phyloP scores from a whole-genome alignment of 2,888 invertebrate species.

The Plagiodera versicolora region DNA sequence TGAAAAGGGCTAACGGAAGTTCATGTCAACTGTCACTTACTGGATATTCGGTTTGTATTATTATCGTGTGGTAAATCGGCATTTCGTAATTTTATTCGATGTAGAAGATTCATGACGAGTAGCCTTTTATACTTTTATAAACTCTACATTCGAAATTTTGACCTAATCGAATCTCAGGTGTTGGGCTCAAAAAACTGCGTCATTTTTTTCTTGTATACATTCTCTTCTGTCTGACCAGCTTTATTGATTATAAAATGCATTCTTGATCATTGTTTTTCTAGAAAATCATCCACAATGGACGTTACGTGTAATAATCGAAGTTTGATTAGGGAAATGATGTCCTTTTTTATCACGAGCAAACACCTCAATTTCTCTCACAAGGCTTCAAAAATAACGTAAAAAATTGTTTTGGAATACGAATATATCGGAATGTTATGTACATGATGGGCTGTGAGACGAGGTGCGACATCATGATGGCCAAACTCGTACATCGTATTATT shows the following conservation, averaged over 20 bases:
- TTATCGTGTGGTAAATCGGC: conserved; percentile 19
- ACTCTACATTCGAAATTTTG: too few relatives aligned
- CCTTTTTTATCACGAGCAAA: too few relatives aligned
- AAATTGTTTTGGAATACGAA: conserved; percentile 18
- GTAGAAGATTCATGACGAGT: conserved; percentile 16
- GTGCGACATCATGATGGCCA: conserved; percentile 26
- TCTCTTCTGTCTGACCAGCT: neutral
- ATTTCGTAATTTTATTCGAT: conserved; percentile 22
- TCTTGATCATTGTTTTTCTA: too few relatives aligned
- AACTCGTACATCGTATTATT: conserved; percentile 23
- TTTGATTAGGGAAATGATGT: too few relatives aligned
- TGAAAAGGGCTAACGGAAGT: conserved; percentile 6
- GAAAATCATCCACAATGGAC: too few relatives aligned
- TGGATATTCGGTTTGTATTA: conserved; percentile 12
- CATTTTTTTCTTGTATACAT: too few relatives aligned
- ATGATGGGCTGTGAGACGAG: conserved; percentile 38
- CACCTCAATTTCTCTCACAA: too few relatives aligned
- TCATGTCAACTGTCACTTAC: conserved; percentile 3
- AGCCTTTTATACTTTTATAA: conserved; percentile 44
- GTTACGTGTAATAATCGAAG: too few relatives aligned
- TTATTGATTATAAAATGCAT: too few relatives aligned
- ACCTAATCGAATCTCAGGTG: too few relatives aligned
- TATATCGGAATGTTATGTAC: conserved; percentile 34
- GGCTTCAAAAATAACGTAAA: conserved; percentile 1
- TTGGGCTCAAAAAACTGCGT: too few relatives aligned